These are phyloP conservation scores for Emmelina monodactyla DNA, from an alignment of 2,888 invertebrate species.

Conservation along the genomic window DNA sequence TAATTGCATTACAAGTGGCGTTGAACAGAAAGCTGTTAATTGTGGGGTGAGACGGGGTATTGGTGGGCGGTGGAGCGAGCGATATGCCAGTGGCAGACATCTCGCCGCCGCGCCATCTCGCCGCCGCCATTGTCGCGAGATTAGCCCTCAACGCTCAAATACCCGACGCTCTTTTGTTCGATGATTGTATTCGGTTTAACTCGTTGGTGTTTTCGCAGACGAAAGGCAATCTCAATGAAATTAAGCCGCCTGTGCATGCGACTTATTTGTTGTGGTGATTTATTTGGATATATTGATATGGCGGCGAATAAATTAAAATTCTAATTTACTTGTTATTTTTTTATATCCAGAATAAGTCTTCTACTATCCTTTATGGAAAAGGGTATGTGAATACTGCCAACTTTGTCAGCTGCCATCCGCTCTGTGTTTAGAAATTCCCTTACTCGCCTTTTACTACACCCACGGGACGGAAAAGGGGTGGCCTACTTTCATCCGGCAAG, in stretches of 20 bases:
- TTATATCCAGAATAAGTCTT: too few relatives aligned
- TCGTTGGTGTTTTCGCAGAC: conserved; percentile 29
- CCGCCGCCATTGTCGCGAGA: neutral
- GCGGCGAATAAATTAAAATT: too few relatives aligned
- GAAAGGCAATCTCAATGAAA: neutral
- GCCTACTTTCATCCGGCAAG: too few relatives aligned
- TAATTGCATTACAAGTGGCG: conserved; percentile 65
- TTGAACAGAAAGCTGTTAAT: conserved; percentile 57
- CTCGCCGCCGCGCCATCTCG: conserved; percentile 3
- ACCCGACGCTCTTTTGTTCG: conserved; percentile 8
- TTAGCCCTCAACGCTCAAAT: conserved; percentile 12
- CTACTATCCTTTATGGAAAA: too few relatives aligned
- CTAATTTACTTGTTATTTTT: too few relatives aligned
- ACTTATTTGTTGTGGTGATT: neutral
- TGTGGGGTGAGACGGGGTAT: conserved; percentile 25
- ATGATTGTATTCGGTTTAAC: conserved; percentile 50
- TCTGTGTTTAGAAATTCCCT: too few relatives aligned
- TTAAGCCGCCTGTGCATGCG: neutral
- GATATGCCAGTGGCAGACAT: conserved; percentile 32
- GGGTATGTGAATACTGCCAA: too few relatives aligned
- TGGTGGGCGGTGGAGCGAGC: conserved; percentile 34
- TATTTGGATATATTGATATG: neutral
- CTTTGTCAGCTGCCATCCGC: too few relatives aligned
- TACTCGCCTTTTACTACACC: too few relatives aligned
- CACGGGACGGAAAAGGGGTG: too few relatives aligned